A percentile compares a stretch with the other conserved stretches of the same genome.
Evolutionary conservation across 2,888 invertebrate genomes (phyloP).

Genomic region (Leptodirus hochenwartii): DNA sequence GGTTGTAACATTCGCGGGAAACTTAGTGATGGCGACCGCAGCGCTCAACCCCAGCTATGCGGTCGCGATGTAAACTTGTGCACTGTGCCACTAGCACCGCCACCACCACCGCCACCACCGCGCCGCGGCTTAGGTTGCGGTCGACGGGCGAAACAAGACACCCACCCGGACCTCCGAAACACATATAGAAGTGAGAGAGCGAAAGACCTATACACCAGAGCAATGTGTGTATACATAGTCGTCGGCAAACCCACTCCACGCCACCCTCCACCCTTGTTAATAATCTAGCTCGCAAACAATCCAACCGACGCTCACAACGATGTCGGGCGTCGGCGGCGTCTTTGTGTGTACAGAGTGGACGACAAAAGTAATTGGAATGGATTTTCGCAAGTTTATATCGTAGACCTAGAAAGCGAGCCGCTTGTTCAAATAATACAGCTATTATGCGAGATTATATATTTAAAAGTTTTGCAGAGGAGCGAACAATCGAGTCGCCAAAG

Average conservation of each 20-base stretch:
- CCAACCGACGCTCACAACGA: slow-evolving; percentile 10
- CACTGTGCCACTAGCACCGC: slow-evolving; percentile 23
- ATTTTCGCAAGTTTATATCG: too few species aligned
- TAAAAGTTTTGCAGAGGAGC: too few species aligned
- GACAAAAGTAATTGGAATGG: too few species aligned
- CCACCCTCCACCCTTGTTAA: slow-evolving; percentile 21
- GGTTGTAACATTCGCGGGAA: slow-evolving; percentile 15
- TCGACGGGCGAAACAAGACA: slow-evolving; percentile 15
- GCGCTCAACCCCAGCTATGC: slow-evolving; percentile 20
- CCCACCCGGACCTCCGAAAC: too few species aligned
- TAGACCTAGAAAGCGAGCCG: too few species aligned
- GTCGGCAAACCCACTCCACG: slow-evolving; percentile 12
- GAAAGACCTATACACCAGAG: not conserved
- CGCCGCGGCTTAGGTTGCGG: slow-evolving; percentile 4
- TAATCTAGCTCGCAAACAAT: slow-evolving; percentile 21
- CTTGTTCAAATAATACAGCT: too few species aligned
- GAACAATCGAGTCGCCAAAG: too few species aligned
- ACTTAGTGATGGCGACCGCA: slow-evolving; percentile 18
- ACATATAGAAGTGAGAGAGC: too few species aligned
- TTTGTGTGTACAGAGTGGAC: not conserved
- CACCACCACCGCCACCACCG: slow-evolving; percentile 14
- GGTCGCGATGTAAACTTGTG: slow-evolving; percentile 26
- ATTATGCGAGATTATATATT: too few species aligned
- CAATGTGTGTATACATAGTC: not conserved
- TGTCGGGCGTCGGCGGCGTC: slow-evolving; percentile 8